Evolutionary conservation across 2,797 vertebrate species (phyloP).

Genomic region (Gouania willdenowi): DNA sequence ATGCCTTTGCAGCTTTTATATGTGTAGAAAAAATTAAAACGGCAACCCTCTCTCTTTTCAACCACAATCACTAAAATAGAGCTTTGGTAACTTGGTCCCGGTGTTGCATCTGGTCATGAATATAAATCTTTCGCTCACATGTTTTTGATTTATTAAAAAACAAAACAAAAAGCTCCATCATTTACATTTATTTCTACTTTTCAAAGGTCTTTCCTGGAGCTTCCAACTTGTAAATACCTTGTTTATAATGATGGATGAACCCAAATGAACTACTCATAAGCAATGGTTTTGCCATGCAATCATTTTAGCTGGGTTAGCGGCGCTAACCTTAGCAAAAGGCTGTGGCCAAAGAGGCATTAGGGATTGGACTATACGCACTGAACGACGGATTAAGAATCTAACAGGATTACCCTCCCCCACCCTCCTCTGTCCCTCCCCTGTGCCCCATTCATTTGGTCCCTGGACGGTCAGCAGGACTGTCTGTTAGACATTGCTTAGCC

Average conservation of each 20-base stretch:
- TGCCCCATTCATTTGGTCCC: constrained; percentile 51
- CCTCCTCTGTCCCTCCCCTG: constrained; percentile 23
- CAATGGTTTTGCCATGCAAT: background rate
- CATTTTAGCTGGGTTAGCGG: constrained; percentile 4
- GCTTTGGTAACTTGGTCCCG: too few relatives aligned
- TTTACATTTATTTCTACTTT: too few relatives aligned
- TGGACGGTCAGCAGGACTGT: constrained; percentile 52
- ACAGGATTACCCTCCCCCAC: constrained; percentile 65
- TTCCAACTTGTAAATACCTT: too few relatives aligned
- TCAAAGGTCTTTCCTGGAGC: too few relatives aligned
- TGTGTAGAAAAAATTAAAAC: too few relatives aligned
- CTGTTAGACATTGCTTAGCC: constrained; percentile 55
- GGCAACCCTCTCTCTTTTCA: too few relatives aligned
- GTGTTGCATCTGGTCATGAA: too few relatives aligned
- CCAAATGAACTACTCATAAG: background rate
- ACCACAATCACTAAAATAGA: too few relatives aligned
- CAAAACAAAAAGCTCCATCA: too few relatives aligned
- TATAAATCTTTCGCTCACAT: too few relatives aligned
- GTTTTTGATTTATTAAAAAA: too few relatives aligned
- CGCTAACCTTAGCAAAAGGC: background rate
- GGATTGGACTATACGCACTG: constrained; percentile 30
- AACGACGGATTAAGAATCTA: constrained; percentile 62
- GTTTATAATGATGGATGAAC: background rate
- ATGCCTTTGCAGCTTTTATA: too few relatives aligned
- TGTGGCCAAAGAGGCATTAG: constrained; percentile 13